Percentiles rank a stretch among this genome's conserved stretches.
These are phyloP conservation scores for Abrostola tripartita DNA, from an alignment of 2,888 invertebrate genomes.

Conservation along the genomic window DNA sequence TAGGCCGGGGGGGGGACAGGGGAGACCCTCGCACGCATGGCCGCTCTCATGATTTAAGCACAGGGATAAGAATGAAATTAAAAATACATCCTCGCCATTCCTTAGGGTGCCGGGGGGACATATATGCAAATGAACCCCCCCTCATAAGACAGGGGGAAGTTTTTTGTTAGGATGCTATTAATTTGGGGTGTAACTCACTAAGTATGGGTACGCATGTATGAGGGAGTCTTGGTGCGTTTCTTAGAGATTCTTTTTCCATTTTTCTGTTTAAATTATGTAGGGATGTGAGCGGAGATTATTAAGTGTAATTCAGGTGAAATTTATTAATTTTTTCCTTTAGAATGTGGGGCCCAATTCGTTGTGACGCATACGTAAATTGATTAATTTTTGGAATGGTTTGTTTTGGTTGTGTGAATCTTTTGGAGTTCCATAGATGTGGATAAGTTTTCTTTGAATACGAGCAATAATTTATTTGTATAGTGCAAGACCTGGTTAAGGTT, in stretches of 20 bases:
- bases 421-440: no score
- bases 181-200: slow-evolving; percentile 87
- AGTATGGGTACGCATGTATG: slow-evolving; percentile 78
- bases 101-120: slow-evolving; percentile 87
- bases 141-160: slow-evolving; percentile 84
- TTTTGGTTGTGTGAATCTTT: slow-evolving; percentile 18
- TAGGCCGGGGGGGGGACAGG: slow-evolving; percentile 60
- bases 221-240: slow-evolving; percentile 67
- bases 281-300: slow-evolving; percentile 78
- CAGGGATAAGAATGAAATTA: slow-evolving; percentile 89
- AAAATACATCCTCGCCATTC: slow-evolving; percentile 87
- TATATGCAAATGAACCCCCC: slow-evolving; percentile 87
- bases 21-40: slow-evolving; percentile 85
- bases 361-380: slow-evolving; percentile 40
- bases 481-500: no score
- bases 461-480: no score
- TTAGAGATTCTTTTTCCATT: slow-evolving; percentile 68
- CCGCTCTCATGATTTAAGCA: slow-evolving; percentile 89
- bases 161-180: slow-evolving; percentile 89
- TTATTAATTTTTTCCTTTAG: slow-evolving; percentile 62
- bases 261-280: slow-evolving; percentile 85
- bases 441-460: no score
- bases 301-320: slow-evolving; percentile 79
- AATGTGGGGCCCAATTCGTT: slow-evolving; percentile 40
- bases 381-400: slow-evolving; percentile 43